Conservation (phyloP, 2,113 vertebrate genomes). For the Spilogale gracilis region DNA sequence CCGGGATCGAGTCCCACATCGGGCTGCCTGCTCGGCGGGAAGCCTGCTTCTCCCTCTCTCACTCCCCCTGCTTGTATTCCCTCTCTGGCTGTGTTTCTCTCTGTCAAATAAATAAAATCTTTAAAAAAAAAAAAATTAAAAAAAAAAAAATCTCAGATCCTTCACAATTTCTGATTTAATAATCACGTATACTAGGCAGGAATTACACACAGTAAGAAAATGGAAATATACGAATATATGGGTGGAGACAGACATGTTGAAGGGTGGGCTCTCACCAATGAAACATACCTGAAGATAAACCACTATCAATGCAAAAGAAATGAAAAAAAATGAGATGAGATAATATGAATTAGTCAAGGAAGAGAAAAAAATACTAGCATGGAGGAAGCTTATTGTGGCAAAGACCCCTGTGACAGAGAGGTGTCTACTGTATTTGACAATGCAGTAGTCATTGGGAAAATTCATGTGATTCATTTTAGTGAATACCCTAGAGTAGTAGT, state of each 20-base stretch:
- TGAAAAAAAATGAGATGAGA: not conserved
- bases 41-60: no score
- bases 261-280: not conserved
- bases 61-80: no score
- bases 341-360: not conserved
- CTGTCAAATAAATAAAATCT: no score
- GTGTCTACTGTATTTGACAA: not conserved
- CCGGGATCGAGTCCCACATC: no score
- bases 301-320: not conserved
- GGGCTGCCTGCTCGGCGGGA: no score
- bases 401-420: not conserved
- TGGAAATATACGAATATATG: not conserved
- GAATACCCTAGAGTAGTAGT: not conserved
- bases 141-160: not conserved
- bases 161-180: not conserved
- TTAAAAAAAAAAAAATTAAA: no score
- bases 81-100: no score
- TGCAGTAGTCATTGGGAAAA: no score
- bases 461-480: not conserved
- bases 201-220: not conserved
- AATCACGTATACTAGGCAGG: not conserved
- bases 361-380: not conserved
- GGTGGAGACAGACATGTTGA: not conserved
- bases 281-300: not conserved
- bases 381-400: not conserved